A percentile compares a stretch with the other conserved stretches of the same genome.
These are phyloP conservation scores for Drosophila bipectinata DNA, from an alignment of 1,140 invertebrate genomes.

Conservation along the genomic window DNA sequence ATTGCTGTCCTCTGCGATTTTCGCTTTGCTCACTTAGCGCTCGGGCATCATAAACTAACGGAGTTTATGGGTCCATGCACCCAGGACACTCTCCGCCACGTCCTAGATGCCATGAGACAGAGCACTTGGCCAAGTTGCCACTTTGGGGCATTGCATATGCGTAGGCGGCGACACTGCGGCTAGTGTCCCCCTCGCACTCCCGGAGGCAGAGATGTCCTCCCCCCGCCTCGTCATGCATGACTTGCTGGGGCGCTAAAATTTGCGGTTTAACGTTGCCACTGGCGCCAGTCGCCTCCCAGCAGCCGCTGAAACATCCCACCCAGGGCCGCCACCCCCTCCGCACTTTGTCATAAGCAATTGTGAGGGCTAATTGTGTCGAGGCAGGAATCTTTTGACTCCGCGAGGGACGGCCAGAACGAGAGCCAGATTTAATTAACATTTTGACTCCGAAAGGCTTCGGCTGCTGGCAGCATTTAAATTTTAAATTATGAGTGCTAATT, in stretches of 20 bases:
- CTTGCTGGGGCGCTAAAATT: conserved; percentile 76
- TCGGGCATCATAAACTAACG: conserved; percentile 74
- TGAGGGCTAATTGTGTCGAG: conserved; percentile 68
- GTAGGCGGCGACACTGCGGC: conserved; percentile 69
- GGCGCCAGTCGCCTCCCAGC: conserved; percentile 56
- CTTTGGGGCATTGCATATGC: conserved; percentile 78
- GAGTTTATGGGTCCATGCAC: conserved; percentile 79
- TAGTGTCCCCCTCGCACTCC: conserved; percentile 25
- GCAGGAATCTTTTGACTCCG: conserved; percentile 50
- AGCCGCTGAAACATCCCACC: conserved; percentile 36
- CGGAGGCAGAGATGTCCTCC: background rate
- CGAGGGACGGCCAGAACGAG: conserved; percentile 12
- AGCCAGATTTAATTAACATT: conserved; percentile 80
- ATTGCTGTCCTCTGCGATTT: conserved; percentile 40
- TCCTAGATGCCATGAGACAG: background rate
- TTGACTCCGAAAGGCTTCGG: conserved; percentile 75
- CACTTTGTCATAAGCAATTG: conserved; percentile 72
- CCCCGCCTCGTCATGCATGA: conserved; percentile 58
- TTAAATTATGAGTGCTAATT: conserved; percentile 82
- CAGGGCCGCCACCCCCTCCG: background rate
- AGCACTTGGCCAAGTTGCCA: conserved; percentile 70
- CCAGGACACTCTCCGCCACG: conserved; percentile 12
- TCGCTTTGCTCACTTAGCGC: conserved; percentile 64
- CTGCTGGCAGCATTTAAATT: conserved; percentile 77
- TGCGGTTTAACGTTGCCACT: conserved; percentile 76